These are phyloP conservation scores for Tokudaia muenninki DNA, from an alignment of 2,797 vertebrate species.

Conservation along the genomic window DNA sequence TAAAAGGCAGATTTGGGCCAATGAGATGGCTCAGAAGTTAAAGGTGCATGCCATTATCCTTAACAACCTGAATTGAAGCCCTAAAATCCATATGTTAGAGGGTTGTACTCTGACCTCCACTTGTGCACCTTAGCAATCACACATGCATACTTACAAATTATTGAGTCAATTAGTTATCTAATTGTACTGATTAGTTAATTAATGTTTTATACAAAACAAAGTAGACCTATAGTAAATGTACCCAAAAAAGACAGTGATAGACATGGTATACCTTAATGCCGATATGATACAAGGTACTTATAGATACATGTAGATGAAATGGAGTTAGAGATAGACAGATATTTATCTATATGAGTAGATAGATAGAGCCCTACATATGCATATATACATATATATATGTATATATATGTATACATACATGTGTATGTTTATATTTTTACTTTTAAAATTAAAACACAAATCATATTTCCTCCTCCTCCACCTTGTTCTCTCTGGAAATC, in stretches of 20 bases:
- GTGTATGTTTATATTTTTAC: background rate
- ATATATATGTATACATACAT: too few species aligned
- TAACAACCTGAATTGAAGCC: background rate
- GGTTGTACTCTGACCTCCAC: background rate
- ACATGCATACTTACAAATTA: background rate
- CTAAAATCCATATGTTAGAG: background rate
- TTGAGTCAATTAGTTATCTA: background rate
- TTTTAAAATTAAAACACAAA: background rate
- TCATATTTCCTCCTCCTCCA: background rate
- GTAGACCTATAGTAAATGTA: rapidly evolving
- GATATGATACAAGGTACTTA: background rate
- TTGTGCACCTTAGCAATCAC: background rate
- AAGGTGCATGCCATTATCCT: background rate
- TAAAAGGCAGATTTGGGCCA: background rate
- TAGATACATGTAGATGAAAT: background rate
- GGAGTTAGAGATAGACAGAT: background rate
- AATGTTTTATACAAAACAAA: background rate
- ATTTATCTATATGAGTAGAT: background rate
- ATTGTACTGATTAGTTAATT: background rate
- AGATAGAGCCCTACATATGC: background rate
- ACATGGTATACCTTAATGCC: rapidly evolving
- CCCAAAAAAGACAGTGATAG: background rate
- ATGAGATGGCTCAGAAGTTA: background rate
- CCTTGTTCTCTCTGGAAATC: background rate
- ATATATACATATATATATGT: background rate